Evolutionary conservation across 2,113 vertebrate species (phyloP).

Genomic region (Irena cyanogastra): DNA sequence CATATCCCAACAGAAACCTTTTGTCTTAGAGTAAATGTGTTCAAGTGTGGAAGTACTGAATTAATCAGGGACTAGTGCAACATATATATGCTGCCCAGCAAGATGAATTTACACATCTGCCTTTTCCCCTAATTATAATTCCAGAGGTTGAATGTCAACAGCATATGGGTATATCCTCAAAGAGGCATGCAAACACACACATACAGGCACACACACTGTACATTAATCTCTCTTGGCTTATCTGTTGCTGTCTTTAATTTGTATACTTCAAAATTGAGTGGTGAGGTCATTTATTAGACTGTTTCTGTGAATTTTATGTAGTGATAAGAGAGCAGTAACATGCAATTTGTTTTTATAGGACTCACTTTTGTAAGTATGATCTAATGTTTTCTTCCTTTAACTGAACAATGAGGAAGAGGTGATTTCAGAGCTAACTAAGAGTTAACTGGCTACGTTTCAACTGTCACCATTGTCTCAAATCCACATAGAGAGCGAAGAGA

Average conservation of each 20-base stretch:
- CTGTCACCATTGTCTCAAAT: conserved; percentile 42
- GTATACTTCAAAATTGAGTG: conserved; percentile 56
- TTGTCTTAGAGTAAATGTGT: conserved; percentile 35
- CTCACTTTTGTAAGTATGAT: conserved; percentile 40
- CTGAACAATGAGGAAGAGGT: not conserved
- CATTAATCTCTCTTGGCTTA: conserved; percentile 51
- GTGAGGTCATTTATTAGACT: conserved; percentile 64
- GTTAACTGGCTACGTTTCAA: conserved; percentile 40
- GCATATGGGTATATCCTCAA: conserved; percentile 20
- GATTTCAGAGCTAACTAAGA: conserved; percentile 26
- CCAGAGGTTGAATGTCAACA: conserved; percentile 57
- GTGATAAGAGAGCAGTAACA: conserved; percentile 40
- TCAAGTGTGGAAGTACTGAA: conserved; percentile 16
- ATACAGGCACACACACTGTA: not conserved
- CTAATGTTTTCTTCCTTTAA: conserved; percentile 26
- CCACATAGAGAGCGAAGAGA: not conserved
- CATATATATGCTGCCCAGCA: conserved; percentile 15
- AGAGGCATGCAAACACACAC: not conserved
- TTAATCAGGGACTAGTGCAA: conserved; percentile 26
- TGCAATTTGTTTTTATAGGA: conserved; percentile 59
- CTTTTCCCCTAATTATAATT: conserved; percentile 64
- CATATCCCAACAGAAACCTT: conserved; percentile 26
- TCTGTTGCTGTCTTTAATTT: conserved; percentile 53
- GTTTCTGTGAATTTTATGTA: conserved; percentile 55
- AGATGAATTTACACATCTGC: conserved; percentile 60